phyloP scores from a whole-genome alignment of 2,797 vertebrate genomes.

The Pangasius krempfi region DNA sequence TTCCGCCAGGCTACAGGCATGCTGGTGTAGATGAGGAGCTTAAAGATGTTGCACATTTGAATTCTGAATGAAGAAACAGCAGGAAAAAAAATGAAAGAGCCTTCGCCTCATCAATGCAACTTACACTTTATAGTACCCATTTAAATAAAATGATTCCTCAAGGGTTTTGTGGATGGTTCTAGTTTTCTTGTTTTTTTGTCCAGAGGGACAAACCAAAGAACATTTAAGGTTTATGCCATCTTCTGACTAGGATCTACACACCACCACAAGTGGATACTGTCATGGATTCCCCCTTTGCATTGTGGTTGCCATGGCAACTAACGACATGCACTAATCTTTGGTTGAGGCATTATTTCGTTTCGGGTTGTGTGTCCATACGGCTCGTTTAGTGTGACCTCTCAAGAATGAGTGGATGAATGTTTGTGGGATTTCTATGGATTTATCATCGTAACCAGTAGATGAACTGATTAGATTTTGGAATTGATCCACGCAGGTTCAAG shows the following conservation, averaged over 20 bases:
- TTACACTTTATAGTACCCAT: background rate
- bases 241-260: background rate
- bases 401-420: background rate
- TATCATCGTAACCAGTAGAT: background rate
- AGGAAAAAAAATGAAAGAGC: background rate
- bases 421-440: background rate
- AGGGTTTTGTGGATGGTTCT: background rate
- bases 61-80: background rate
- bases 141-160: background rate
- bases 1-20: background rate
- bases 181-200: background rate
- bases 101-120: background rate
- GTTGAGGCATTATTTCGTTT: background rate
- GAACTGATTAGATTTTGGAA: background rate
- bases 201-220: background rate
- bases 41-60: background rate
- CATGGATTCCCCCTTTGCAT: conserved; percentile 1
- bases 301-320: conserved; percentile 15
- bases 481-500: background rate
- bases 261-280: background rate
- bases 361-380: background rate
- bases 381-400: background rate
- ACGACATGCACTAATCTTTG: background rate
- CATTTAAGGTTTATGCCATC: background rate
- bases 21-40: background rate